Conservation (phyloP, 30 jellyfish, hydroid and myxozoan species). For the Aurelia sp. region DNA sequence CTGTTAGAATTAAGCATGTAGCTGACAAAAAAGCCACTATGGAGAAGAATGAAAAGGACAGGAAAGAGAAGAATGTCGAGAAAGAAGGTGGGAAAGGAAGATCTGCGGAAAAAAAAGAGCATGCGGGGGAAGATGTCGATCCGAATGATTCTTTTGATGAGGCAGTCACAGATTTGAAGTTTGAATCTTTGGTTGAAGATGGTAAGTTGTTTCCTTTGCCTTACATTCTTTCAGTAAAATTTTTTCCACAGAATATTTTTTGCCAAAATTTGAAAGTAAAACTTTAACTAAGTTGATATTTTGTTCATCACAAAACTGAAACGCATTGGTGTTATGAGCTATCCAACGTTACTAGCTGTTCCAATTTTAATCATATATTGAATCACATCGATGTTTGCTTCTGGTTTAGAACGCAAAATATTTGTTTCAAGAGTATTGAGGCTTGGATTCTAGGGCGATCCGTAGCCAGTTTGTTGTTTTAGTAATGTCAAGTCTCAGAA, state of each 20-base stretch:
- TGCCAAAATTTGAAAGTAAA: neutral
- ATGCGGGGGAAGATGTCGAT: neutral
- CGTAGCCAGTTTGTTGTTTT: no score
- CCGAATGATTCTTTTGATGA: neutral
- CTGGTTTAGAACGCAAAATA: no score
- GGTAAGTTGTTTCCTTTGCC: neutral
- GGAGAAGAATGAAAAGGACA: neutral
- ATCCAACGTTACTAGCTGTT: no score
- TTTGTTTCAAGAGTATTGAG: no score
- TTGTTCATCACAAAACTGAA: no score
- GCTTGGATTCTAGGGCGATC: no score
- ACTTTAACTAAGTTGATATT: neutral
- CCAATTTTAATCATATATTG: no score
- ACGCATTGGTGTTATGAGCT: no score
- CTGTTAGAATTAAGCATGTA: neutral
- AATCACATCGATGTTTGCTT: no score
- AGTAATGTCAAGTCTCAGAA: no score
- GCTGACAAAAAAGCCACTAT: neutral
- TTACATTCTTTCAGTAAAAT: neutral
- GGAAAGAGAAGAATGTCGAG: neutral
- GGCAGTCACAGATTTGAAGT: neutral
- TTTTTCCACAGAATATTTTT: neutral
- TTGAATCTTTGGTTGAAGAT: conserved; percentile 19
- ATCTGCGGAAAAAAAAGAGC: neutral
- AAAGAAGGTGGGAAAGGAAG: neutral